These are phyloP conservation scores for Helarctos malayanus DNA, from an alignment of 2,797 vertebrate species.

Conservation along the genomic window DNA sequence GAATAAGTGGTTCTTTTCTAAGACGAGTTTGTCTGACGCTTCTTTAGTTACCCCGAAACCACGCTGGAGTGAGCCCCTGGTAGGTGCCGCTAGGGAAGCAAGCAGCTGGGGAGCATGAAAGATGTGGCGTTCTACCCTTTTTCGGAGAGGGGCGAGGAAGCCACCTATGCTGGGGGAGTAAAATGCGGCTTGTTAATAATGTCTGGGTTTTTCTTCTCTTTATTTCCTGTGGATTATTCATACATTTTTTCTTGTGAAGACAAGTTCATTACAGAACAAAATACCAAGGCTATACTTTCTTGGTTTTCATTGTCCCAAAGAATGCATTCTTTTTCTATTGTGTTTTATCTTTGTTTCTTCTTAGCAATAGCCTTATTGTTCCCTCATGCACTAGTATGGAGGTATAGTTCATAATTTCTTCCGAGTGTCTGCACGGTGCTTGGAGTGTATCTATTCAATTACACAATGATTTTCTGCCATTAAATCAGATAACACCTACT, in stretches of 20 bases:
- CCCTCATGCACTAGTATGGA: neutral
- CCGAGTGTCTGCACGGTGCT: constrained; percentile 19
- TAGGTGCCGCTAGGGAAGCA: neutral
- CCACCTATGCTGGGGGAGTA: neutral
- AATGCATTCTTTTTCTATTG: neutral
- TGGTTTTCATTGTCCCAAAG: neutral
- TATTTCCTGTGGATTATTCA: constrained; percentile 15
- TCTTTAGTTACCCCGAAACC: constrained; percentile 46
- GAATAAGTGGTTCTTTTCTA: constrained; percentile 60
- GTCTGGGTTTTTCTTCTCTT: neutral
- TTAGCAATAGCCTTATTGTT: neutral
- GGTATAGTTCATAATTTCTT: constrained; percentile 40
- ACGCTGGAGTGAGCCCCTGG: neutral
- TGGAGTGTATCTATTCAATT: neutral
- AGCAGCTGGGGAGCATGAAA: neutral
- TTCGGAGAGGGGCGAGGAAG: neutral
- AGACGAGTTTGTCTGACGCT: constrained; percentile 66
- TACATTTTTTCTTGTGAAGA: constrained; percentile 53
- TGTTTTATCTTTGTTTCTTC: constrained; percentile 35
- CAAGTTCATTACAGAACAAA: constrained; percentile 40
- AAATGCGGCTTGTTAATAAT: constrained; percentile 28
- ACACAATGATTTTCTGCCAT: neutral
- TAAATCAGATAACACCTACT: constrained; percentile 1
- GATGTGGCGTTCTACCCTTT: neutral
- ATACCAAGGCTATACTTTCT: constrained; percentile 21